Percentiles rank a stretch among this genome's conserved stretches.
Conservation (phyloP, 2,797 vertebrate genomes). For the Pseudochirops corinnae region DNA sequence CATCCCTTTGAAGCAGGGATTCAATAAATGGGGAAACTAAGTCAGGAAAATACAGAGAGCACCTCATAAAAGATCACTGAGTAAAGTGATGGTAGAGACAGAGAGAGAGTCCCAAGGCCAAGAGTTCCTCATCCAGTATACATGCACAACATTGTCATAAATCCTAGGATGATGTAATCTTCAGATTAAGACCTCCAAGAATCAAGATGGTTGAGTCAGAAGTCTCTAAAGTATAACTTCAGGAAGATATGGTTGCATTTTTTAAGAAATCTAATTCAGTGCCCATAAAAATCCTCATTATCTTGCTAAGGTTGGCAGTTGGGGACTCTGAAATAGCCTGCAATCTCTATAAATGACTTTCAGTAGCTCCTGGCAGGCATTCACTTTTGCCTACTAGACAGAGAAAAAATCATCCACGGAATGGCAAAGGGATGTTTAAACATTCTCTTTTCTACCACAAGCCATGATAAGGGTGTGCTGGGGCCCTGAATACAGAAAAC, state of each 20-base stretch:
- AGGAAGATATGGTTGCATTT: slow-evolving; percentile 46
- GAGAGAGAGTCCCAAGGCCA: neutral
- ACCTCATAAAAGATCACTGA: neutral
- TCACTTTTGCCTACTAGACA: slow-evolving; percentile 19
- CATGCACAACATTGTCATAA: neutral
- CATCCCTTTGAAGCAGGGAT: neutral
- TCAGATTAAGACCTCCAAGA: slow-evolving; percentile 6
- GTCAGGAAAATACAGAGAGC: neutral
- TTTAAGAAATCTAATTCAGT: slow-evolving; percentile 48
- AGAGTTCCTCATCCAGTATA: neutral
- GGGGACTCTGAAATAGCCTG: slow-evolving; percentile 47
- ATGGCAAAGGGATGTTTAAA: neutral
- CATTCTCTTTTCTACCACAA: neutral
- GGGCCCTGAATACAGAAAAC: neutral
- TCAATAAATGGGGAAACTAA: neutral
- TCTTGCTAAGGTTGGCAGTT: slow-evolving; percentile 58
- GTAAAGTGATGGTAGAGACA: neutral
- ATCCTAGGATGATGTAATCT: neutral
- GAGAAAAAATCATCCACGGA: slow-evolving; percentile 23
- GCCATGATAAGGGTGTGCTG: neutral
- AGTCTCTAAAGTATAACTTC: neutral
- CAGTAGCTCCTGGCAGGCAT: slow-evolving; percentile 35
- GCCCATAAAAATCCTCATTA: slow-evolving; percentile 52
- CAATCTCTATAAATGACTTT: slow-evolving; percentile 49
- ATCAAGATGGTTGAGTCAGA: neutral